Evolutionary conservation across 1,140 invertebrate species (phyloP).

Genomic region (Carcinoscorpius rotundicauda): DNA sequence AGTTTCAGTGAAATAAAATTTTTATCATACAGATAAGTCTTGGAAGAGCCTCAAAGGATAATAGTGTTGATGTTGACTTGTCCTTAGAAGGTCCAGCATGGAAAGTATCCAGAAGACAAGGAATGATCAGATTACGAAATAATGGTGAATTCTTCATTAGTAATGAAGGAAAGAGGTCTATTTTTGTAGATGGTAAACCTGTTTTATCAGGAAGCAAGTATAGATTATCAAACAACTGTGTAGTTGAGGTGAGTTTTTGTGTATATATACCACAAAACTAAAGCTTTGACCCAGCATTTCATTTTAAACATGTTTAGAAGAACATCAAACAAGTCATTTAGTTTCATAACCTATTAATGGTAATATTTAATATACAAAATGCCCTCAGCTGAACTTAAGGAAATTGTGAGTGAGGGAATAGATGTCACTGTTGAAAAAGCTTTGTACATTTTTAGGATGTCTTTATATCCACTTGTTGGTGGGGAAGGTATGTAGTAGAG

Average conservation of each 20-base stretch:
- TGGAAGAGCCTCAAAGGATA: conserved; percentile 76
- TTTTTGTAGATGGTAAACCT: conserved; percentile 85
- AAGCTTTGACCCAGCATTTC: background rate
- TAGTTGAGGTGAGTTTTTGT: conserved; percentile 63
- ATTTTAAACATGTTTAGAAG: background rate
- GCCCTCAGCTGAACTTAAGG: conserved; percentile 4
- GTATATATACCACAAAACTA: background rate
- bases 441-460: background rate
- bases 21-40: conserved; percentile 59
- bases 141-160: conserved; percentile 88
- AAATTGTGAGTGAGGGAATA: conserved; percentile 5
- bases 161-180: conserved; percentile 87
- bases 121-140: conserved; percentile 74
- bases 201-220: conserved; percentile 70
- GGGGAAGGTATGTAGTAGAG: no score
- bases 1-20: background rate
- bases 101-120: conserved; percentile 67
- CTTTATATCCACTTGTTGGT: no score
- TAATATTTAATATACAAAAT: conserved; percentile 13
- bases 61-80: conserved; percentile 86
- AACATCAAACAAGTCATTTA: background rate
- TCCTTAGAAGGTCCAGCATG: conserved; percentile 66
- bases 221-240: conserved; percentile 80
- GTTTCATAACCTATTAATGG: conserved; percentile 3
- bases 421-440: background rate